Evolutionary conservation across 2,797 vertebrate genomes (phyloP), one percentile per base, ranked within the genome.

Genomic region (Enteromius radiatus): DNA sequence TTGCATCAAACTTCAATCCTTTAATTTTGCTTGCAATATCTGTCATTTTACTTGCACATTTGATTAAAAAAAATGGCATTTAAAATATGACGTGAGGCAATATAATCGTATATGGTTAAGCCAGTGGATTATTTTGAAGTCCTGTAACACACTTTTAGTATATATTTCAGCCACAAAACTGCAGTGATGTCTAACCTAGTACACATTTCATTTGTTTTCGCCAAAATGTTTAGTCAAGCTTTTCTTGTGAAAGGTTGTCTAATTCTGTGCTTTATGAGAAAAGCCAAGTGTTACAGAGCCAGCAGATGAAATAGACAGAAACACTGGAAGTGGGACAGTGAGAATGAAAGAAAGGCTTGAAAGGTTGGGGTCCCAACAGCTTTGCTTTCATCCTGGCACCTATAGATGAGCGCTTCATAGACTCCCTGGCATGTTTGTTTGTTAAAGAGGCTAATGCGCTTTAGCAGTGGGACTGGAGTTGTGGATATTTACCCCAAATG

Each of bases 381-480:
- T 82, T 75, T 82, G 80, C 31, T 74, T 49, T 82, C 47, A 75
- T 82, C 71, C 80, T 82, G 64, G 49, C 73, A 75, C 84, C 77
- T 83, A 83, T 69, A 83, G 81, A 75, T 52, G 76, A 75, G 41
- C 38, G 8, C 49, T 75, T 36, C 61, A 63, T 78, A 69, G 49
- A 70, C 76, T 83, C 67, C 26, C 77, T 83, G 19, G 71, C 17
- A 47, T 76, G 79, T 76, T 63, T 86, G 74, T 83, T 68, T 70
- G 77, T 61, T 52, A 67, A 69, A 80, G 65, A 80, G 77, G 47
- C 77, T 80, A 84, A 80, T 80, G 81, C 85, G 76, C 64, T 83
- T 86, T 76, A 77, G 77, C 73, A 59, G 69, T 71, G 71, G 36
- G 70, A 80, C 68, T 49, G 47, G 76, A 65, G 56, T 47, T 56